Evolutionary conservation across 2,888 invertebrate species (phyloP).

Genomic region (Ligdia adustata): DNA sequence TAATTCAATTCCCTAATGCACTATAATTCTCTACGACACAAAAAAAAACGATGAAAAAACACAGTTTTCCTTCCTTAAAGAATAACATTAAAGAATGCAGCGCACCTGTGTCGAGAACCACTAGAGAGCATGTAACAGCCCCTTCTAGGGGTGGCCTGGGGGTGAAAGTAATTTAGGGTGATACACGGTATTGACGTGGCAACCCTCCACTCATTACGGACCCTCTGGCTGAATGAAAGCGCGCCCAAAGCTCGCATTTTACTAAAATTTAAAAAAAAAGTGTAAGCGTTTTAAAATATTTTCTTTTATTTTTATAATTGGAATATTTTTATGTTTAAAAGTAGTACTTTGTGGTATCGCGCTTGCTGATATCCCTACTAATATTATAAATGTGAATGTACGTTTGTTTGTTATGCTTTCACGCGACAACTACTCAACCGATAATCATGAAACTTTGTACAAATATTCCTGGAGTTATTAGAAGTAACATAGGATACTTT

Average conservation of each 20-base stretch:
- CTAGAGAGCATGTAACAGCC: conserved; percentile 46
- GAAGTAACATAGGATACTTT: no score
- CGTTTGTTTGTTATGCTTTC: no score
- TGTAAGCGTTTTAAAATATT: not conserved
- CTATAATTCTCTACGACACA: conserved; percentile 1
- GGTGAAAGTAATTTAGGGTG: conserved; percentile 74
- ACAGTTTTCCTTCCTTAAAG: conserved; percentile 15
- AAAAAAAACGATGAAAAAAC: conserved; percentile 6
- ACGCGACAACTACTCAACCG: no score
- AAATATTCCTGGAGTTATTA: no score
- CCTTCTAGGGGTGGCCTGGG: conserved; percentile 49
- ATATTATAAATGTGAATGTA: no score
- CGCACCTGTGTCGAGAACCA: conserved; percentile 51
- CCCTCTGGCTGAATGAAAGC: conserved; percentile 28
- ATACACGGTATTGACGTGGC: conserved; percentile 56
- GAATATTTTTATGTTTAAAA: no score
- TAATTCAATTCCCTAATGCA: conserved; percentile 10
- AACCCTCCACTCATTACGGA: conserved; percentile 42
- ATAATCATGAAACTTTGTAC: no score
- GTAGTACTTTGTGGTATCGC: no score
- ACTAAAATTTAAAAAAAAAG: not conserved
- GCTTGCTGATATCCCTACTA: no score
- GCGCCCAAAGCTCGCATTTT: conserved; percentile 21
- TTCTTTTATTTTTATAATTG: not conserved
- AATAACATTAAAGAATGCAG: conserved; percentile 42